A percentile compares a stretch with the other conserved stretches of the same genome.
Evolutionary conservation across 2,888 invertebrate genomes (phyloP).

Genomic region (Thymelicus sylvestris): DNA sequence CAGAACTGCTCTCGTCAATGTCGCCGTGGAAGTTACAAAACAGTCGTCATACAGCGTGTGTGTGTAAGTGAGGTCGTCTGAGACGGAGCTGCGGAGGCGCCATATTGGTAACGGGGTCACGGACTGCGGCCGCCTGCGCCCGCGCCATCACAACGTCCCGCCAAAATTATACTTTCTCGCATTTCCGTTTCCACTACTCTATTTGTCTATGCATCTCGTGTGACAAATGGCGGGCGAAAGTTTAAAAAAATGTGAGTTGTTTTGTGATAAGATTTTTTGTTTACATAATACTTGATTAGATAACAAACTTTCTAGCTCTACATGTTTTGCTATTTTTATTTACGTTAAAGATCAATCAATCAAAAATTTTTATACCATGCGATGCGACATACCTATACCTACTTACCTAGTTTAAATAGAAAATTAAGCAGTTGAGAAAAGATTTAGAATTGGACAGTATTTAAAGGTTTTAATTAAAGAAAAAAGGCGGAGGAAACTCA

Average conservation of each 20-base stretch:
- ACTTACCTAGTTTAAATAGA: too few relatives aligned
- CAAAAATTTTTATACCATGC: too few relatives aligned
- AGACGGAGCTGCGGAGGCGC: constrained; percentile 64
- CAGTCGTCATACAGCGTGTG: constrained; percentile 20
- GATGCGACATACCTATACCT: too few relatives aligned
- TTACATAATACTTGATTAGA: too few relatives aligned
- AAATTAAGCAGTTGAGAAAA: too few relatives aligned
- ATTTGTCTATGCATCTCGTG: background rate
- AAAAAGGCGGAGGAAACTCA: too few relatives aligned
- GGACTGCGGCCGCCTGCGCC: constrained; percentile 64
- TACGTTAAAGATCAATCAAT: too few relatives aligned
- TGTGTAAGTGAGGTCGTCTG: constrained; percentile 58
- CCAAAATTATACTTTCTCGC: constrained; percentile 35
- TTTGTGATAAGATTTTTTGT: background rate
- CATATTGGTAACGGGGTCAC: constrained; percentile 72
- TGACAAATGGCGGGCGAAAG: background rate
- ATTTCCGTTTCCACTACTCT: constrained; percentile 24
- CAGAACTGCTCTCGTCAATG: constrained; percentile 25
- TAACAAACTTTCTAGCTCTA: too few relatives aligned
- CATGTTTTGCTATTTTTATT: too few relatives aligned
- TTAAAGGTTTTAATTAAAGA: too few relatives aligned
- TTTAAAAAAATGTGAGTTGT: background rate
- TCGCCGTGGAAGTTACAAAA: constrained; percentile 34
- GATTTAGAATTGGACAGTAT: too few relatives aligned
- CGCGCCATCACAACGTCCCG: constrained; percentile 38